Evolutionary conservation across 2,113 vertebrate genomes (phyloP).

Genomic region (Physeter macrocephalus): DNA sequence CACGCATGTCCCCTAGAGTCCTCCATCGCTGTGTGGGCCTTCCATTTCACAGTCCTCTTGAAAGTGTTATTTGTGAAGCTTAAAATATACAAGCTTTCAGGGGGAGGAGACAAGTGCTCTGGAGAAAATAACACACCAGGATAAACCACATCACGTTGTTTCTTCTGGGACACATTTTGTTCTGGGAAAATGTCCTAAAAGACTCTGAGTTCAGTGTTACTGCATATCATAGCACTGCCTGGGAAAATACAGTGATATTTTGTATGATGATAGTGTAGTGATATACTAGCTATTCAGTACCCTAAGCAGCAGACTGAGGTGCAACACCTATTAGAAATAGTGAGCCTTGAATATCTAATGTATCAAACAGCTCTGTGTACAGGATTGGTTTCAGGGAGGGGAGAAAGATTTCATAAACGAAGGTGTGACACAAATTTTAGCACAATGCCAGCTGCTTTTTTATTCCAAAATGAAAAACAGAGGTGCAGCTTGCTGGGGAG

Average conservation of each 20-base stretch:
- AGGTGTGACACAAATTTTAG: neutral
- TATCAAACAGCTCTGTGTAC: neutral
- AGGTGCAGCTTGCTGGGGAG: neutral
- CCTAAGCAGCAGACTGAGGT: neutral
- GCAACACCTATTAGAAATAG: slow-evolving; percentile 38
- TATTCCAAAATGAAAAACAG: neutral
- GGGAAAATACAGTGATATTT: slow-evolving; percentile 58
- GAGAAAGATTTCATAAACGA: neutral
- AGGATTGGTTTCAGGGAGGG: neutral
- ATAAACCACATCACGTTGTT: slow-evolving; percentile 37
- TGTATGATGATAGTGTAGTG: slow-evolving; percentile 31
- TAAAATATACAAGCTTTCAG: slow-evolving; percentile 38
- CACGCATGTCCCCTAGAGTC: neutral
- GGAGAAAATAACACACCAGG: slow-evolving; percentile 62
- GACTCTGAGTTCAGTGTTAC: slow-evolving; percentile 54
- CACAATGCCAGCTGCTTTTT: neutral
- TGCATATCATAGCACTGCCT: slow-evolving; percentile 7
- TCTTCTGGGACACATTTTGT: slow-evolving; percentile 64
- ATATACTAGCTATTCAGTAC: slow-evolving; percentile 53
- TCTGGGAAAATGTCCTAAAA: slow-evolving; percentile 64
- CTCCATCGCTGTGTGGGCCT: slow-evolving; percentile 41
- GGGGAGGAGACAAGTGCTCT: neutral
- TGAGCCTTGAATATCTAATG: slow-evolving; percentile 37
- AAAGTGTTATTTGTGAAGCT: slow-evolving; percentile 62
- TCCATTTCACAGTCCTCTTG: slow-evolving; percentile 47